phyloP scores from a whole-genome alignment of 1,140 invertebrate species.

The honey bee (Apis mellifera) region Amel_HAv3.1 CM009933.2:12044001-12044500 shows the following conservation, averaged over 20 bases:
- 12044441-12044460: conserved; percentile 44
- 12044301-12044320: conserved; percentile 38
- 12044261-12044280: background rate
- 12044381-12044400: background rate
- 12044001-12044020: background rate
- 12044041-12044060: background rate
- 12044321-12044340: conserved; percentile 1
- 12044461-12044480: background rate
- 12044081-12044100: background rate
- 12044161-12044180: background rate
- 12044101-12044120: conserved; percentile 33
- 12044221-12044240: conserved; percentile 10
- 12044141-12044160: background rate
- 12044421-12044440: conserved; percentile 34
- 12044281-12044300: background rate
- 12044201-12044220: conserved; percentile 7
- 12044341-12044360: conserved; percentile 1
- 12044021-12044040: background rate
- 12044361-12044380: background rate
- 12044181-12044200: conserved; percentile 20
- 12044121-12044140: conserved; percentile 39
- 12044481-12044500: background rate
- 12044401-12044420: background rate
- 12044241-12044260: background rate
- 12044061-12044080: background rate